A percentile compares a stretch with the other conserved stretches of the same genome.
Conservation (phyloP, 2,113 vertebrate genomes). For the Halcyon malimbica region DNA sequence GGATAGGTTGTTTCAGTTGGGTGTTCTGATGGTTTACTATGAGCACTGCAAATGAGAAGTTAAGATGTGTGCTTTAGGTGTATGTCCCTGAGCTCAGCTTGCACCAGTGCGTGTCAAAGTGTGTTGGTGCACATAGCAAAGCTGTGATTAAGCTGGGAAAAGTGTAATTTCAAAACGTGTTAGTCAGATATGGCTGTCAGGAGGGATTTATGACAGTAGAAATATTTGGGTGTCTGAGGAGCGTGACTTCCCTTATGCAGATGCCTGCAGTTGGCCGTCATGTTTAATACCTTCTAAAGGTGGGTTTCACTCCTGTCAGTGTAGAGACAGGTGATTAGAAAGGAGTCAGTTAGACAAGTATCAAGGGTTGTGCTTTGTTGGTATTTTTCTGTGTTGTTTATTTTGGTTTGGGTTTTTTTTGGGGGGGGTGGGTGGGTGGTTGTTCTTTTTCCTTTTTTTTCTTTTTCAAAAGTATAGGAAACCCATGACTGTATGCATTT, state of each 20-base stretch:
- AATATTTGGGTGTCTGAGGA: not conserved
- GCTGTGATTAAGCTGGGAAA: not conserved
- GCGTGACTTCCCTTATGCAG: not conserved
- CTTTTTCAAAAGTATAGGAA: not conserved
- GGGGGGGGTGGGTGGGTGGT: no score
- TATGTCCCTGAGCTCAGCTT: not conserved
- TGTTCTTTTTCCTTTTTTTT: no score
- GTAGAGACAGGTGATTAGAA: not conserved
- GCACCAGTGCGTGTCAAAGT: not conserved
- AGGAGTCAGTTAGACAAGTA: not conserved
- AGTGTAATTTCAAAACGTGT: not conserved
- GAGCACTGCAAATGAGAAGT: not conserved
- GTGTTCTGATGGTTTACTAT: not conserved
- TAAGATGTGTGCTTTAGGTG: not conserved
- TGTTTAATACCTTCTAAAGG: not conserved
- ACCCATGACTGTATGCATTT: not conserved
- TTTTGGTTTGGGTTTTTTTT: no score
- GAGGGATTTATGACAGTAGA: not conserved
- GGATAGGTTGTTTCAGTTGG: not conserved
- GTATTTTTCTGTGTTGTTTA: not conserved
- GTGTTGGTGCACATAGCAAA: not conserved
- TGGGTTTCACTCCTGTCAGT: fast-evolving
- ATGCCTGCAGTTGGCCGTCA: fast-evolving
- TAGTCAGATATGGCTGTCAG: not conserved
- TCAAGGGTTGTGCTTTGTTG: not conserved